phyloP scores from a whole-genome alignment of 2,113 vertebrate species.

The Lasiurus cinereus region DNA sequence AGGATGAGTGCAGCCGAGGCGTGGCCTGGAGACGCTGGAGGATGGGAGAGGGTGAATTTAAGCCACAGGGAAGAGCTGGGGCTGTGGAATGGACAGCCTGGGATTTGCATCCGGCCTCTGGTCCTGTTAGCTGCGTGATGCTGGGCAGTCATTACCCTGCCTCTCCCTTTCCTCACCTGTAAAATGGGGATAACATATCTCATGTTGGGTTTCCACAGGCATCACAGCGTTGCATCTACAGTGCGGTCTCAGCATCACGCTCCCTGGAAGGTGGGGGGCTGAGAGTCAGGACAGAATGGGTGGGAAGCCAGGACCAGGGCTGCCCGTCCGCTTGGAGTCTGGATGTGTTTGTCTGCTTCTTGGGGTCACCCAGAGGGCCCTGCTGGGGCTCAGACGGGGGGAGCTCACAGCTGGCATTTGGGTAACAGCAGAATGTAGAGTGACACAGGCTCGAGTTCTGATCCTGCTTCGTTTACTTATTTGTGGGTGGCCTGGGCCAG shows the following conservation, averaged over 20 bases:
- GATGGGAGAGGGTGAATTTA: neutral
- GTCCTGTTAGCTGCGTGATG: neutral
- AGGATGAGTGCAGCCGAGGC: neutral
- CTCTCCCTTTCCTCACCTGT: neutral
- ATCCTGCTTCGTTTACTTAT: neutral
- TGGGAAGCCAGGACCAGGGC: neutral
- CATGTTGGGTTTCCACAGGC: neutral
- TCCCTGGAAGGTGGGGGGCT: neutral
- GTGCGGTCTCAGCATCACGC: neutral
- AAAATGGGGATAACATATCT: neutral
- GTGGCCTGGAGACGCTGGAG: neutral
- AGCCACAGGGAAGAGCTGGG: neutral
- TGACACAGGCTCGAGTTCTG: neutral
- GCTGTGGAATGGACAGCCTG: neutral
- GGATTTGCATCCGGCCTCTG: neutral
- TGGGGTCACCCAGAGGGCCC: neutral
- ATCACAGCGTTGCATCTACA: neutral
- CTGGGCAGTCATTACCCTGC: neutral
- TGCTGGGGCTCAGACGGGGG: neutral
- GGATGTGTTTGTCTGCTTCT: neutral
- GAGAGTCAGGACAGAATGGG: neutral
- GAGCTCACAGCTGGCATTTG: neutral
- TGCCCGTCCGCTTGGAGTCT: accelerated
- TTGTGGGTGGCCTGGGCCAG: neutral
- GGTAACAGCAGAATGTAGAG: neutral